These are phyloP conservation scores for Enteromius trimaculatus DNA, from an alignment of 2,797 vertebrate species.

Conservation along the genomic window DNA sequence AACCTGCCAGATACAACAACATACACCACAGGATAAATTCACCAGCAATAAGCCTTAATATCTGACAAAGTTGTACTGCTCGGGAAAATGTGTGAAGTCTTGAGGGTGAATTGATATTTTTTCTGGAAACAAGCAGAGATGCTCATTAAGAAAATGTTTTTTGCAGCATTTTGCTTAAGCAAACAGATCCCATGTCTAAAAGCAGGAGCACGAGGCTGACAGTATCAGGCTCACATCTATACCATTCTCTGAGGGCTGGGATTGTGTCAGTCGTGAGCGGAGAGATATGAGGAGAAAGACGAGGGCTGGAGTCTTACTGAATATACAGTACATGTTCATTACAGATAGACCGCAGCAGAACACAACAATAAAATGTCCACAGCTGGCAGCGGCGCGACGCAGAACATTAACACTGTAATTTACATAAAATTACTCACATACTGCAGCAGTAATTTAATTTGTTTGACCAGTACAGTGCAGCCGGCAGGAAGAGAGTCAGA, in stretches of 20 bases:
- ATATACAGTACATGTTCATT: constrained; percentile 66
- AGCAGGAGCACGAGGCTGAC: constrained; percentile 61
- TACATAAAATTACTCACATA: constrained; percentile 96
- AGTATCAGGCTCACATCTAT: constrained; percentile 60
- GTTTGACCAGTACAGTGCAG: constrained; percentile 87
- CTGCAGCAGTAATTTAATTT: constrained; percentile 92
- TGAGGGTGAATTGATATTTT: neutral
- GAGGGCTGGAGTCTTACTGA: constrained; percentile 64
- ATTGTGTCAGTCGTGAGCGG: constrained; percentile 62
- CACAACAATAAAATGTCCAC: constrained; percentile 68
- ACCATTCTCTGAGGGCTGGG: constrained; percentile 58
- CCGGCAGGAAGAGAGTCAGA: constrained; percentile 84
- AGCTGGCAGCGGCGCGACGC: constrained; percentile 84
- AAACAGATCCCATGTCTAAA: constrained; percentile 20
- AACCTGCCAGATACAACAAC: neutral
- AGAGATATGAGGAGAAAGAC: constrained; percentile 62
- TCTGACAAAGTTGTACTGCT: neutral
- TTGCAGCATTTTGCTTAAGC: neutral
- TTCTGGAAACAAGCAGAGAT: neutral
- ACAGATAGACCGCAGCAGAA: constrained; percentile 72
- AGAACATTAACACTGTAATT: constrained; percentile 96
- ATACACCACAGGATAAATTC: neutral
- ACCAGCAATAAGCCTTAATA: neutral
- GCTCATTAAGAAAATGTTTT: neutral
- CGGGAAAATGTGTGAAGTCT: neutral